Percentiles rank a stretch among this genome's conserved stretches.
Conservation (phyloP, 2,888 invertebrate genomes). For the Drosophila subsilvestris region DNA sequence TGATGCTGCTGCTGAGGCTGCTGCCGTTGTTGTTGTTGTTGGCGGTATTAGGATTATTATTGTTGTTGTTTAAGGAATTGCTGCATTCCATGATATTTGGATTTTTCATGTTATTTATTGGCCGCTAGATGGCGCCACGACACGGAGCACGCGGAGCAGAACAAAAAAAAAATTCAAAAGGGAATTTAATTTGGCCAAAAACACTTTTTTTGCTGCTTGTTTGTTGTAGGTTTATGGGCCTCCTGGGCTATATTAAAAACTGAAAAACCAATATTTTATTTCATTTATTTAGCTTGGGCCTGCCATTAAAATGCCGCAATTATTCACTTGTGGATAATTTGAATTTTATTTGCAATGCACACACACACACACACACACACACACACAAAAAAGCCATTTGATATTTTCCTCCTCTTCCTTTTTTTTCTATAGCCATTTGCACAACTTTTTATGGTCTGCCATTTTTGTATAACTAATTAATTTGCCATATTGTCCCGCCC, state of each 20-base stretch:
- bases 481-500: constrained; percentile 69
- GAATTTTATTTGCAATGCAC: constrained; percentile 63
- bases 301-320: constrained; percentile 69
- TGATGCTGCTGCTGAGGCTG: constrained; percentile 34
- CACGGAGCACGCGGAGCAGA: constrained; percentile 24
- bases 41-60: constrained; percentile 20
- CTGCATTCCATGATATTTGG: constrained; percentile 78
- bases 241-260: constrained; percentile 71
- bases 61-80: constrained; percentile 61
- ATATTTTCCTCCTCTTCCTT: constrained; percentile 5
- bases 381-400: constrained; percentile 23
- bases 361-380: constrained; percentile 23
- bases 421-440: constrained; percentile 22
- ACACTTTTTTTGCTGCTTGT: constrained; percentile 10
- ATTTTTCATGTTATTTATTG: constrained; percentile 80
- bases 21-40: constrained; percentile 45
- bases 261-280: constrained; percentile 49
- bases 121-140: constrained; percentile 70
- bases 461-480: constrained; percentile 75
- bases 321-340: constrained; percentile 77
- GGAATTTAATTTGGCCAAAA: too few relatives aligned
- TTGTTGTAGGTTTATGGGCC: constrained; percentile 63
- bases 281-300: constrained; percentile 38
- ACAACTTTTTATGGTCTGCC: constrained; percentile 54
- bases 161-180: neutral